phyloP scores from a whole-genome alignment of 2,888 invertebrate genomes.

The Melitaea athalia region DNA sequence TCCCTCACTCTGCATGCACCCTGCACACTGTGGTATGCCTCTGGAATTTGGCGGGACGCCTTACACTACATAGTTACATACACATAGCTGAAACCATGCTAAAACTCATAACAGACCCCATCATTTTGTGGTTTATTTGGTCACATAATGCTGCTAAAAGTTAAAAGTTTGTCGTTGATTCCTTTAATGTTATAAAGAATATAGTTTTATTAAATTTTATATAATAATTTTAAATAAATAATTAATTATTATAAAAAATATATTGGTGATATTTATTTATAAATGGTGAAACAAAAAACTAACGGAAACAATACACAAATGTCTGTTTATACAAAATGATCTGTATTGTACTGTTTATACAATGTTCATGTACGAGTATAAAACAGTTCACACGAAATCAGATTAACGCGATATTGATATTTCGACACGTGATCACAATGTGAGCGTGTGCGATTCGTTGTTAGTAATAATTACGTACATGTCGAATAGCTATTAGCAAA shows the following conservation, averaged over 20 bases:
- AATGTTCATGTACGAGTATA: neutral
- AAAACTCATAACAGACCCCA: slow-evolving; percentile 11
- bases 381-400: slow-evolving; percentile 9
- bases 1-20: slow-evolving; percentile 41
- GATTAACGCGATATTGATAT: slow-evolving; percentile 22
- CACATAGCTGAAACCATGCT: no score
- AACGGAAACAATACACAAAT: neutral
- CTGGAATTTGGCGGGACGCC: slow-evolving; percentile 76
- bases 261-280: neutral
- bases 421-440: slow-evolving; percentile 10
- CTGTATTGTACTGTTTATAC: neutral
- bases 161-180: neutral
- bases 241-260: neutral
- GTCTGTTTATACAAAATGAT: neutral
- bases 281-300: neutral
- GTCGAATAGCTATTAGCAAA: slow-evolving; percentile 49
- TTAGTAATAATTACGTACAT: slow-evolving; percentile 39
- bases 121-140: neutral
- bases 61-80: slow-evolving; percentile 46
- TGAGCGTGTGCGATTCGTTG: slow-evolving; percentile 20
- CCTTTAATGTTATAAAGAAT: neutral
- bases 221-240: neutral
- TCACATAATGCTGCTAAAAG: neutral
- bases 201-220: neutral
- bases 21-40: slow-evolving; percentile 65